A percentile compares a stretch with the other conserved stretches of the same genome.
These are phyloP conservation scores for Sinotaia quadrata DNA, from an alignment of 2,888 invertebrate genomes.

Conservation along the genomic window DNA sequence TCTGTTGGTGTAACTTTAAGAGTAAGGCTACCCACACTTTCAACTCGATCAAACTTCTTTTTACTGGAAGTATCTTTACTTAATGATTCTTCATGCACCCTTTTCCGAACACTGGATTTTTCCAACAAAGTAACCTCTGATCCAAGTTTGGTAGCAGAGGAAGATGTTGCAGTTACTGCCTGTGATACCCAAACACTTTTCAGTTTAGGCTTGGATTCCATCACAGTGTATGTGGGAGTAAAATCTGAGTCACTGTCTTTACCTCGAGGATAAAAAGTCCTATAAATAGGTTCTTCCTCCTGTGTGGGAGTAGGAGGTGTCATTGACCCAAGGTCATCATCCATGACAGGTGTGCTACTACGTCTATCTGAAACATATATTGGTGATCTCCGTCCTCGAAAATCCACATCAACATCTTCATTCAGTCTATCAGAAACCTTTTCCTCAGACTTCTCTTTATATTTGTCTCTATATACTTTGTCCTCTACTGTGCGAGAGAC, in stretches of 20 bases:
- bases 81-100: constrained; percentile 55
- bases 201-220: constrained; percentile 27
- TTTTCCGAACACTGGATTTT: constrained; percentile 51
- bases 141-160: constrained; percentile 30
- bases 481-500: constrained; percentile 34
- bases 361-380: not conserved
- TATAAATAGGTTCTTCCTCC: constrained; percentile 51
- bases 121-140: constrained; percentile 38
- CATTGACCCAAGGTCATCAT: constrained; percentile 21
- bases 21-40: constrained; percentile 21
- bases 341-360: constrained; percentile 4
- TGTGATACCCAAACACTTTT: constrained; percentile 20
- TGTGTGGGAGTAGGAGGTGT: constrained; percentile 62
- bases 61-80: constrained; percentile 41
- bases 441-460: constrained; percentile 32
- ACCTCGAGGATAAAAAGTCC: constrained; percentile 31
- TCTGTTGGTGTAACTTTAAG: constrained; percentile 27
- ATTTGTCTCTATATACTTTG: constrained; percentile 35
- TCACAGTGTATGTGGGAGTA: constrained; percentile 24
- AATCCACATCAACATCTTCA: constrained; percentile 6
- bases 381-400: constrained; percentile 25
- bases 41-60: constrained; percentile 35
- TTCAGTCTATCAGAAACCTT: constrained; percentile 17
- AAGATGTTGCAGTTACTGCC: constrained; percentile 19
- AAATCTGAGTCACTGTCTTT: constrained; percentile 34